A percentile compares a stretch with the other conserved stretches of the same genome.
phyloP scores from a whole-genome alignment of 92 coral and sea anemone species.

The Phymanthus crucifer region DNA sequence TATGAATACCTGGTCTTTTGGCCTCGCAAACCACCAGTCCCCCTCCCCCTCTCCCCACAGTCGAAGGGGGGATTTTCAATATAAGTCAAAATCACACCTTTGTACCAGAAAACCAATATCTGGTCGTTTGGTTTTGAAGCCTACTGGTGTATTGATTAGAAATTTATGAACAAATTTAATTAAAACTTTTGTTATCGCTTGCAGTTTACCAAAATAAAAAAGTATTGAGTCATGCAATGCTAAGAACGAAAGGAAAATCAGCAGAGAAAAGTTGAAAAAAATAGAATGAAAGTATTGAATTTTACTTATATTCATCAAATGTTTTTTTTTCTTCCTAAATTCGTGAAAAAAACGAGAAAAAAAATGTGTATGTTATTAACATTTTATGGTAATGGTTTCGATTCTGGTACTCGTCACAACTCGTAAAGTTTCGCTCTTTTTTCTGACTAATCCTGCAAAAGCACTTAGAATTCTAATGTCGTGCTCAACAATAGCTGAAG shows the following conservation, averaged over 20 bases:
- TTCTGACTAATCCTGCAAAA: not conserved
- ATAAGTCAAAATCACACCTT: too few species aligned
- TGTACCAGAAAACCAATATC: too few species aligned
- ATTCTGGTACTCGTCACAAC: not conserved
- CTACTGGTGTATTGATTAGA: not conserved
- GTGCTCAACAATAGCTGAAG: not conserved
- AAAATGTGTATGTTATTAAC: not conserved
- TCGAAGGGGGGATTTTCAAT: too few species aligned
- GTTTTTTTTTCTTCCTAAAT: not conserved
- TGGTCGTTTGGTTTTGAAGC: too few species aligned
- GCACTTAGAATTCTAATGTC: not conserved
- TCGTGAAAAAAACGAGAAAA: not conserved
- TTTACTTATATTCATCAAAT: not conserved
- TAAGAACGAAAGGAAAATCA: not conserved
- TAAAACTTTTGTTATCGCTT: not conserved
- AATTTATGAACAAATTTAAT: not conserved
- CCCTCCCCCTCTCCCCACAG: too few species aligned
- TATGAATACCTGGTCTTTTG: not conserved
- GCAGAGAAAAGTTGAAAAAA: not conserved
- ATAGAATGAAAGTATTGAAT: not conserved
- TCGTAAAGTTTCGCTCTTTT: not conserved
- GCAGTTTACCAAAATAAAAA: conserved; percentile 17
- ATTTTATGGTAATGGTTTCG: not conserved
- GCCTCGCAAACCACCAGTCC: too few species aligned
- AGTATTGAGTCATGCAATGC: conserved; percentile 20